These are phyloP conservation scores for Malthinus seriepunctatus DNA, from an alignment of 2,888 invertebrate genomes.

Conservation along the genomic window DNA sequence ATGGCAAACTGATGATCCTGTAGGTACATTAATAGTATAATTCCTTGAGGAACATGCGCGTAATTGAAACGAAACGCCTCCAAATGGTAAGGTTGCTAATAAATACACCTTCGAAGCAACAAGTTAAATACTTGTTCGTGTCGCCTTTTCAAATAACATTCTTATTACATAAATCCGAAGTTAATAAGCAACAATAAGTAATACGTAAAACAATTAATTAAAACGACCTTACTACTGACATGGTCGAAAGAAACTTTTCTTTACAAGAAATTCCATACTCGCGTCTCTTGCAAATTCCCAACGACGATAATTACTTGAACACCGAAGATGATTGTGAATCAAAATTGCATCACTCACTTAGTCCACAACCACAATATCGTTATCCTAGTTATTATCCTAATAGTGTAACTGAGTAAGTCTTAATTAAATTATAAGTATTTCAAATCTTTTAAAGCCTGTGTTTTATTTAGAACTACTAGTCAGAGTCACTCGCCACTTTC, in stretches of 20 bases:
- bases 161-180: neutral
- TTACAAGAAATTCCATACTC: constrained; percentile 53
- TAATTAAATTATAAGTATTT: constrained; percentile 9
- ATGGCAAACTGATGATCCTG: too few species aligned
- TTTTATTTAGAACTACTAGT: constrained; percentile 47
- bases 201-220: neutral
- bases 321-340: constrained; percentile 52
- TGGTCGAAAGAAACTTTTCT: constrained; percentile 54
- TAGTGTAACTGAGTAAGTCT: constrained; percentile 51
- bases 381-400: constrained; percentile 49
- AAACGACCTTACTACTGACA: constrained; percentile 6
- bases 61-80: constrained; percentile 22
- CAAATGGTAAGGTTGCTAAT: constrained; percentile 28
- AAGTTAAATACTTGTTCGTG: constrained; percentile 29
- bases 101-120: constrained; percentile 34
- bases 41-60: constrained; percentile 23
- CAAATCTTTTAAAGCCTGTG: neutral
- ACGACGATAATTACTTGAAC: constrained; percentile 52
- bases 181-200: too few species aligned
- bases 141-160: constrained; percentile 27
- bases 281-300: constrained; percentile 51
- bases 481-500: constrained; percentile 45
- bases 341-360: constrained; percentile 41
- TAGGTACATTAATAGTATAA: too few species aligned
- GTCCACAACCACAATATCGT: constrained; percentile 44